These are phyloP conservation scores for Drosophila anomelani DNA, from an alignment of 2,888 invertebrate genomes.

Conservation along the genomic window DNA sequence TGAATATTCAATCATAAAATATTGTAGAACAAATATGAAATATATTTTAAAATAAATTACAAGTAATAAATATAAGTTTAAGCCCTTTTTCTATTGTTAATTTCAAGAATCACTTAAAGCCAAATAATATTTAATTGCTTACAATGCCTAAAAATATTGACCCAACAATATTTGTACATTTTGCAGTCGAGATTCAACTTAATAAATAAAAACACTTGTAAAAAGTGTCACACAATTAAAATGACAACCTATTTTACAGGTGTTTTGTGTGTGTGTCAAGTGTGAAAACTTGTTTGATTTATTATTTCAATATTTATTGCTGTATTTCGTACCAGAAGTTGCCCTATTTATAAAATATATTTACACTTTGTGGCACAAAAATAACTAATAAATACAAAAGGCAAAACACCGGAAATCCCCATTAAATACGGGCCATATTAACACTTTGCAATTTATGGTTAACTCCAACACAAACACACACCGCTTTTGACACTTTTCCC, in stretches of 20 bases:
- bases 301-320: not conserved
- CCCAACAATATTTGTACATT: not conserved
- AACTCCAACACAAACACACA: slow-evolving; percentile 4
- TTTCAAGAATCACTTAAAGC: too few species aligned
- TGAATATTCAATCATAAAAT: not conserved
- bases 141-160: too few species aligned
- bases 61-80: too few species aligned
- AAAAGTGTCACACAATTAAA: not conserved
- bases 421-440: slow-evolving; percentile 11
- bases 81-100: too few species aligned
- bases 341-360: not conserved
- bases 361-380: not conserved
- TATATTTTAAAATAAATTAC: too few species aligned
- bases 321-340: not conserved
- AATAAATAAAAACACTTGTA: not conserved
- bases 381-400: not conserved
- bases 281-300: not conserved
- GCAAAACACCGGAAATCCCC: not conserved
- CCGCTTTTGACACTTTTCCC: slow-evolving; percentile 22
- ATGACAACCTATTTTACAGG: not conserved
- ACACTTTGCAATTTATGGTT: slow-evolving; percentile 26
- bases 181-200: not conserved
- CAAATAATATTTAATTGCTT: too few species aligned
- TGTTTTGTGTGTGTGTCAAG: not conserved
- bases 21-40: too few species aligned